Evolutionary conservation across 2,888 invertebrate species (phyloP), one percentile per base, ranked within the genome.

Genomic region (Lasioglossum villosulum): DNA sequence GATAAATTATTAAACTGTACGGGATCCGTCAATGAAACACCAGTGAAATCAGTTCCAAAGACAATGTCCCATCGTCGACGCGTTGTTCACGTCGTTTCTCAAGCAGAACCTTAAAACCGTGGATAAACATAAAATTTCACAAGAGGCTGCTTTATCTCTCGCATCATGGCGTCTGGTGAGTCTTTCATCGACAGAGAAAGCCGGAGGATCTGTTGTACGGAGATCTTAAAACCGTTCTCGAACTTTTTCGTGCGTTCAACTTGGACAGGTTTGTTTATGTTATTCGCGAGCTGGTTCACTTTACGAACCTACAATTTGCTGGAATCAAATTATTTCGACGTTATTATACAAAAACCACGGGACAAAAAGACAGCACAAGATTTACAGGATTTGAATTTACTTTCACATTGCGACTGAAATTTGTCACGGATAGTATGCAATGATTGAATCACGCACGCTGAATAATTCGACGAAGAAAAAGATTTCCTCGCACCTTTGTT

Each of bases 141-240:
- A 81, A 52, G 39, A 75, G 75, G 74, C 80, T 72, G 82, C 81
- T 23, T 48, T 45, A 70, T 82, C 82, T 78, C 82, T 66, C 70
- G 56, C 70, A 75, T 10, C 73, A 86, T 90, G 88, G 76, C 79
- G 66, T 82, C 75, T 75, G 85, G 88, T 90, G 80, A 90, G 85
- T 84, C 63, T 83, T 75, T 48, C 34, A n/a, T 34, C 34, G 39
- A 45, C 39, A 5, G 30, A 14, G 16, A 39, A 23, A 23, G 39
- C 52, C 30, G n/a, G 52, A 74, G n/a, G 68, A 76, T 30, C 16
- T 16, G 34, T 79, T 66, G 27, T 12, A 48, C 30, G 37, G 19
- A 39, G 14, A 70, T 84, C 68, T 34, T 45, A 70, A 75, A 75
- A 8, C 77, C 45, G 42, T 59, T 74, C 56, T 52, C 56, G 48